Percentiles rank a stretch among this genome's conserved stretches.
phyloP scores from a whole-genome alignment of 2,888 invertebrate genomes.

The Rhagophthalmus giganteus region DNA sequence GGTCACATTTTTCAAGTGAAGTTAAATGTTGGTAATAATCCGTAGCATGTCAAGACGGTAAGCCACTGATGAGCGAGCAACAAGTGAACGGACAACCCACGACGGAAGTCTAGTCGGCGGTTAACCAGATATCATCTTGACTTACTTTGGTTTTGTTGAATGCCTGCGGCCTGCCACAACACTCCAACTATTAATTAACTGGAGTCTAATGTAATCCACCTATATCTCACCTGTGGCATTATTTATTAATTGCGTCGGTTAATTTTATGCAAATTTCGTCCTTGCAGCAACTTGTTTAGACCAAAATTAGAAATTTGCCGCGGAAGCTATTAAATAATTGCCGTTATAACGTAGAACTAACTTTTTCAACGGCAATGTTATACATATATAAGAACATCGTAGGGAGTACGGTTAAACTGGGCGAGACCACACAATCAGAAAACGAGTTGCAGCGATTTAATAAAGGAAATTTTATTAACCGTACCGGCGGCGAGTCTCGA shows the following conservation, averaged over 20 bases:
- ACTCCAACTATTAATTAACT: conserved; percentile 19
- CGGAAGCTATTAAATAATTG: conserved; percentile 25
- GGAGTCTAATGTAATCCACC: conserved; percentile 19
- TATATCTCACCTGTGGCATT: conserved; percentile 24
- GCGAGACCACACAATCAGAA: conserved; percentile 19
- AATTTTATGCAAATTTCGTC: conserved; percentile 27
- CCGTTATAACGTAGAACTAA: conserved; percentile 17
- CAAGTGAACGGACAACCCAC: conserved; percentile 15
- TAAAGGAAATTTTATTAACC: not conserved
- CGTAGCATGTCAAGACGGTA: too few relatives aligned
- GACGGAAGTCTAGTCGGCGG: conserved; percentile 28
- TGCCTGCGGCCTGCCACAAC: conserved; percentile 20
- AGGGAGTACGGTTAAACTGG: conserved; percentile 8
- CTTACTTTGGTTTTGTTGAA: conserved; percentile 19
- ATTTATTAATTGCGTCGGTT: conserved; percentile 21
- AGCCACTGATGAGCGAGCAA: too few relatives aligned
- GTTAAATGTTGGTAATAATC: not conserved
- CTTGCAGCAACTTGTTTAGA: conserved; percentile 21
- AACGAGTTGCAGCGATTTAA: conserved; percentile 5
- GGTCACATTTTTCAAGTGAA: too few relatives aligned
- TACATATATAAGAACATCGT: conserved; percentile 4
- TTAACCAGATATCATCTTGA: conserved; percentile 27
- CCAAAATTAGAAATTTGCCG: conserved; percentile 24
- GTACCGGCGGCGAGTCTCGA: not conserved
- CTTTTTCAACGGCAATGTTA: conserved; percentile 5